Base-by-base conservation (phyloP, 1,140 invertebrate species). In the Musca domestica region DNA sequence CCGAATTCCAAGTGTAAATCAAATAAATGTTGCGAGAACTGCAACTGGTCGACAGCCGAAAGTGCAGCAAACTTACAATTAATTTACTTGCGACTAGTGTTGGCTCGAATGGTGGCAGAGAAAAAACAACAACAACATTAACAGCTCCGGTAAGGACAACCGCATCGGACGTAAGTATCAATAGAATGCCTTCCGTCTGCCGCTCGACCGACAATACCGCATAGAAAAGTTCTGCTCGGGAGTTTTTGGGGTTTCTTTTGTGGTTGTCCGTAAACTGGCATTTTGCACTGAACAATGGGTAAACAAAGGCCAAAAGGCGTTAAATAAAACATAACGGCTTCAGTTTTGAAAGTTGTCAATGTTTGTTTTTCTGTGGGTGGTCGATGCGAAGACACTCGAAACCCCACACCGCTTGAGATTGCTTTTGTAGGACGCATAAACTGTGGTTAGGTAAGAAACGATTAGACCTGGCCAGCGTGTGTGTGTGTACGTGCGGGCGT, bases 1-100 rank as follows among this genome's bases (percentile, higher is more conserved):
- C 56, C 56, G 34, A 61, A 34, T 54, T 61, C 41, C 19, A 61
- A 61, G 56, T 61, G 56, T 61, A 61, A 61, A 61, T 61, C 56
- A 61, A 61, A 61, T 61, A 61, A 61, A 61, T 61, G 56, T 34
- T 61, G 10, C 17, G 12, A 61, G 30, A 61, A 61, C 56, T 61
- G 30, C 34, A 61, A 61, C 27, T 34, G 34, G 27, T 61, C 34
- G n/a, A 61, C 27, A 20, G 6, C 6, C 30, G 23, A 19, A 58
- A 58, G 23, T 41, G 23, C 25, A 58, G 54, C 15, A 58, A 58
- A 58, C 56, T 61, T 61, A 61, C 56, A 61, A 61, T 61, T 61
- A 61, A 61, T 61, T 61, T 61, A 61, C 56, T 61, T 61, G 27
- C 56, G 56, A 19, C 15, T n/a, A 25, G 34, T 41, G 34, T 41